phyloP scores from a whole-genome alignment of 2,888 invertebrate species.

The Mythimna impura region DNA sequence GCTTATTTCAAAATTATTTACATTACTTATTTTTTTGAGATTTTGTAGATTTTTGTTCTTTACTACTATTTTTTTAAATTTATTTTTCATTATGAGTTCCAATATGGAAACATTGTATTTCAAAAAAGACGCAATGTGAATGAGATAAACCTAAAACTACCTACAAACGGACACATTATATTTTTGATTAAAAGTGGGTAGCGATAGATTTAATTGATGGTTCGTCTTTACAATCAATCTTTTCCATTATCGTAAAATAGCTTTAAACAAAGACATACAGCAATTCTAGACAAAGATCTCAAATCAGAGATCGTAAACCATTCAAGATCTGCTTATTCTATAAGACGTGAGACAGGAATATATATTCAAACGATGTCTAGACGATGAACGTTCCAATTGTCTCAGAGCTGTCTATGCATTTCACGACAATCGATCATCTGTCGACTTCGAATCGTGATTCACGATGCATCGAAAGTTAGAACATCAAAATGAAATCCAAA shows the following conservation, averaged over 20 bases:
- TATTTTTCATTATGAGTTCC: no score
- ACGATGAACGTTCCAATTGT: conserved; percentile 42
- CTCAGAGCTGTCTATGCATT: conserved; percentile 32
- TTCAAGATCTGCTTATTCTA: conserved; percentile 21
- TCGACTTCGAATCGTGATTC: conserved; percentile 26
- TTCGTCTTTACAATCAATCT: background rate
- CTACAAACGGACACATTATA: no score
- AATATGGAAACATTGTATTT: no score
- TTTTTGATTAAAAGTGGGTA: no score
- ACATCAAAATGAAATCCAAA: conserved; percentile 13
- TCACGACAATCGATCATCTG: conserved; percentile 34
- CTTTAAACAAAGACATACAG: background rate
- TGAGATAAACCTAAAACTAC: no score
- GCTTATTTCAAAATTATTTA: no score
- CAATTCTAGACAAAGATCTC: background rate
- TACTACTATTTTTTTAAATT: no score
- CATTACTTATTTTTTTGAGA: no score
- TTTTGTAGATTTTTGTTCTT: no score
- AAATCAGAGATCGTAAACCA: conserved; percentile 7
- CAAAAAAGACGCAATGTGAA: no score
- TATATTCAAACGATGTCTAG: conserved; percentile 50
- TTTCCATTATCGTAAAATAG: background rate
- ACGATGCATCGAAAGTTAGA: conserved; percentile 23
- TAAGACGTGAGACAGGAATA: conserved; percentile 21
- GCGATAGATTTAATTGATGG: no score